A percentile compares a stretch with the other conserved stretches of the same genome.
Evolutionary conservation across 1,140 invertebrate genomes (phyloP).

Genomic region (Pachypsylla venusta): DNA sequence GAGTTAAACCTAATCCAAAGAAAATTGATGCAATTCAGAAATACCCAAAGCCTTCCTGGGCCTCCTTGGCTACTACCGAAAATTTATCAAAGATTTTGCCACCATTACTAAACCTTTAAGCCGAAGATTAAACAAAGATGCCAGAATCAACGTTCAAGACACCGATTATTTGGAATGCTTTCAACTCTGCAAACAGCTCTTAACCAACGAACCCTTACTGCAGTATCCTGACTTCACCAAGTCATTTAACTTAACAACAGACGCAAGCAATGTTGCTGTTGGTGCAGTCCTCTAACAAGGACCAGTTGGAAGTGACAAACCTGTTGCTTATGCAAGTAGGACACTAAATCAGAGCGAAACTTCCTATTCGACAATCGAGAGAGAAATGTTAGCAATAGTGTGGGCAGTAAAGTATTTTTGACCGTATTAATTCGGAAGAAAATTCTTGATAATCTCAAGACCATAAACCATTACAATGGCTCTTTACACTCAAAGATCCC

Average conservation of each 20-base stretch:
- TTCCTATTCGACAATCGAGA: constrained; percentile 27
- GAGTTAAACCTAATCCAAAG: too few relatives aligned
- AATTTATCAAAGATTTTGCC: too few relatives aligned
- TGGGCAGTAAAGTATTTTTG: constrained; percentile 31
- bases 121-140: constrained; percentile 12
- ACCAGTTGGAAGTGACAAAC: constrained; percentile 19
- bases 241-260: constrained; percentile 23
- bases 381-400: constrained; percentile 36
- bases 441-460: constrained; percentile 35
- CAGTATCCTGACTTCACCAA: constrained; percentile 22
- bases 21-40: too few relatives aligned
- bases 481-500: constrained; percentile 30
- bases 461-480: constrained; percentile 33
- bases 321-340: constrained; percentile 24
- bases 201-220: constrained; percentile 27
- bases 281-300: too few relatives aligned
- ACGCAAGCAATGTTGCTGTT: constrained; percentile 10
- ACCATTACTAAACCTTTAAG: constrained; percentile 20
- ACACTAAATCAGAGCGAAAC: constrained; percentile 23
- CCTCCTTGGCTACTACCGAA: too few relatives aligned
- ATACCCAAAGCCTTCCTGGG: too few relatives aligned
- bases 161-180: constrained; percentile 19
- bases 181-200: constrained; percentile 27
- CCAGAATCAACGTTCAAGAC: background rate
- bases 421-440: constrained; percentile 31